Evolutionary conservation across 2,113 vertebrate genomes (phyloP).

Genomic region (Nanorana parkeri): DNA sequence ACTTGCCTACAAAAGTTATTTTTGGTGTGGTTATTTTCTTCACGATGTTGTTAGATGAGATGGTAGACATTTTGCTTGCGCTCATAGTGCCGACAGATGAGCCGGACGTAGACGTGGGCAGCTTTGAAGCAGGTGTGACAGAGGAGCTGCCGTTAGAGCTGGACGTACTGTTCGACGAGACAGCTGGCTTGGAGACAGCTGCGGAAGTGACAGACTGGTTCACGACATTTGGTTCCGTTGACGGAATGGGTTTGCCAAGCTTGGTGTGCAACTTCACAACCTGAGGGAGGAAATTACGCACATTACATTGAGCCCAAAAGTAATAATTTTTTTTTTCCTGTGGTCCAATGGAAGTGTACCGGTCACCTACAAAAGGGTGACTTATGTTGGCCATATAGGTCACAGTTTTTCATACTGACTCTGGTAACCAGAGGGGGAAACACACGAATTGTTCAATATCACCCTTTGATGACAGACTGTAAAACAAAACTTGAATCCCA

Average conservation of each 20-base stretch:
- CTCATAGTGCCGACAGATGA: conserved; percentile 74
- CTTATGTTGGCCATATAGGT: too few relatives aligned
- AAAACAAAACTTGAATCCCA: too few relatives aligned
- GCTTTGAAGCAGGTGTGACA: conserved; percentile 75
- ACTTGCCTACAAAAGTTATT: conserved; percentile 98
- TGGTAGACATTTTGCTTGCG: conserved; percentile 72
- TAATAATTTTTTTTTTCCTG: background rate
- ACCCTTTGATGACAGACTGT: too few relatives aligned
- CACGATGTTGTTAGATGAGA: conserved; percentile 74
- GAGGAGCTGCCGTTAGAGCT: conserved; percentile 78
- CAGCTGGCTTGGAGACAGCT: conserved; percentile 81
- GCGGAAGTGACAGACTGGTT: conserved; percentile 84
- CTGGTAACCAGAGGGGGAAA: too few relatives aligned
- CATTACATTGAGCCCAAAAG: background rate
- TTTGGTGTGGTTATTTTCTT: conserved; percentile 95
- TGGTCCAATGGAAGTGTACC: background rate
- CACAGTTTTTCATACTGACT: too few relatives aligned
- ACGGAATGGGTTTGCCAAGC: conserved; percentile 97
- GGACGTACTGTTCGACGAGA: conserved; percentile 78
- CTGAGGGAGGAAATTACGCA: conserved; percentile 67
- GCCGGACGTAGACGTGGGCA: conserved; percentile 74
- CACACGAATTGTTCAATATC: too few relatives aligned
- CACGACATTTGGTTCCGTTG: conserved; percentile 94
- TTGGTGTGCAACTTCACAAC: conserved; percentile 98
- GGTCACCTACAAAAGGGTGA: too few relatives aligned